These are phyloP conservation scores for Leptopilina drosophilae DNA, from an alignment of 2,888 invertebrate genomes.

Conservation along the genomic window DNA sequence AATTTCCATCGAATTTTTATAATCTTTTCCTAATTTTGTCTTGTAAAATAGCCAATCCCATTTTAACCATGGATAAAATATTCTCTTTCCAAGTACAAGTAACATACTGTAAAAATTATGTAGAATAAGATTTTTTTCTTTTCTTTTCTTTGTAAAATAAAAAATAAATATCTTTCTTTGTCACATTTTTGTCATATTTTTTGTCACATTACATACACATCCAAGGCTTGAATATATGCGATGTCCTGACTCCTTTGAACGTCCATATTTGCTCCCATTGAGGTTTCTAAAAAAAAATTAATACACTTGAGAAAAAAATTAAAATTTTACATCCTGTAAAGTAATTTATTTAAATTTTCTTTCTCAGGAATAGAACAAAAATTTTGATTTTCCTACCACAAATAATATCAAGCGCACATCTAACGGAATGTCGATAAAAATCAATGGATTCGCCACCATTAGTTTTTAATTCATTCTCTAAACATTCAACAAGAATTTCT, in stretches of 20 bases:
- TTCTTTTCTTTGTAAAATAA: neutral
- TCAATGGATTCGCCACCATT: slow-evolving; percentile 72
- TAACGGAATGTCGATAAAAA: slow-evolving; percentile 77
- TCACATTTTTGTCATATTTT: too few relatives aligned
- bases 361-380: neutral
- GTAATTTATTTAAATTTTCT: too few relatives aligned
- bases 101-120: neutral
- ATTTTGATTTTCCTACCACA: slow-evolving; percentile 71
- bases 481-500: slow-evolving; percentile 75
- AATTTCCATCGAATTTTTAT: slow-evolving; percentile 40
- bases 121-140: neutral
- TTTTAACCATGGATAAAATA: slow-evolving; percentile 59
- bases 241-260: slow-evolving; percentile 77
- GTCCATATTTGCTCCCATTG: slow-evolving; percentile 81
- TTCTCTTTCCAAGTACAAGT: slow-evolving; percentile 46
- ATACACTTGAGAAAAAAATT: neutral
- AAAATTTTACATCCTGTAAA: neutral
- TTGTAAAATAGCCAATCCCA: slow-evolving; percentile 59
- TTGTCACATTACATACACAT: slow-evolving; percentile 70
- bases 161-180: too few relatives aligned
- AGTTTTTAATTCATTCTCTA: slow-evolving; percentile 55
- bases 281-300: slow-evolving; percentile 79
- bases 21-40: slow-evolving; percentile 57
- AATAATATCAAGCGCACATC: slow-evolving; percentile 78
- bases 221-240: slow-evolving; percentile 78